Percentiles rank a stretch among this genome's conserved stretches.
phyloP scores from a whole-genome alignment of 2,797 vertebrate genomes.

The Scolopax bukidnonensis region DNA sequence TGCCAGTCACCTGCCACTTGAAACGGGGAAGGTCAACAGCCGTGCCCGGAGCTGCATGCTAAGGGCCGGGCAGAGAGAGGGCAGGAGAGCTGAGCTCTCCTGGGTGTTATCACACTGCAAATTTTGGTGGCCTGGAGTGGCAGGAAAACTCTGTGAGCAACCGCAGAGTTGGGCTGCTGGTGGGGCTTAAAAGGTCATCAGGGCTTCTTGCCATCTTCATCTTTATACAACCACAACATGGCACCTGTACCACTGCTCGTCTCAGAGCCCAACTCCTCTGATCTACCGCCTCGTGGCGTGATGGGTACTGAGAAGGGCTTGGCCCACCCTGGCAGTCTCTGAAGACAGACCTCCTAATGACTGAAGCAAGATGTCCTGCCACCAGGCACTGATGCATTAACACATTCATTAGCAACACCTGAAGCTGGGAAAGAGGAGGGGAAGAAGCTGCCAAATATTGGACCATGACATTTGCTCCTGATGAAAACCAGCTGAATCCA shows the following conservation, averaged over 20 bases:
- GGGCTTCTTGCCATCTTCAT: not conserved
- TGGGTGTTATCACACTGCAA: not conserved
- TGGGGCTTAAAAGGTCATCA: not conserved
- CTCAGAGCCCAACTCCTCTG: slow-evolving; percentile 5
- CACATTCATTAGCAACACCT: not conserved
- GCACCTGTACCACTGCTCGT: rapidly evolving
- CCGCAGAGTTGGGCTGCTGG: not conserved
- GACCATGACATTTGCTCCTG: not conserved
- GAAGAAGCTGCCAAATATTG: not conserved
- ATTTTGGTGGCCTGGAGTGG: not conserved
- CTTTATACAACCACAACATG: not conserved
- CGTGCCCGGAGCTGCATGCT: not conserved
- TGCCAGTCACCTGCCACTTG: not conserved
- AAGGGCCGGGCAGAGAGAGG: not conserved
- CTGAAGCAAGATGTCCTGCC: not conserved
- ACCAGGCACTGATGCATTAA: not conserved
- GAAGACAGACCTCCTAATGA: not conserved
- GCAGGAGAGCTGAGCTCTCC: not conserved
- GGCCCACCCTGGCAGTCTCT: not conserved
- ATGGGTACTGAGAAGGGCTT: not conserved
- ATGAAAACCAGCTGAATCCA: not conserved
- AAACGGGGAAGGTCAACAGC: not conserved
- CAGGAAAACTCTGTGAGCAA: not conserved
- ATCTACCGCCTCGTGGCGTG: not conserved
- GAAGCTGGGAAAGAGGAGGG: not conserved